Evolutionary conservation across 2,888 invertebrate species (phyloP), one percentile per base, ranked within the genome.

Genomic region (Eudasyphora cyanicolor): DNA sequence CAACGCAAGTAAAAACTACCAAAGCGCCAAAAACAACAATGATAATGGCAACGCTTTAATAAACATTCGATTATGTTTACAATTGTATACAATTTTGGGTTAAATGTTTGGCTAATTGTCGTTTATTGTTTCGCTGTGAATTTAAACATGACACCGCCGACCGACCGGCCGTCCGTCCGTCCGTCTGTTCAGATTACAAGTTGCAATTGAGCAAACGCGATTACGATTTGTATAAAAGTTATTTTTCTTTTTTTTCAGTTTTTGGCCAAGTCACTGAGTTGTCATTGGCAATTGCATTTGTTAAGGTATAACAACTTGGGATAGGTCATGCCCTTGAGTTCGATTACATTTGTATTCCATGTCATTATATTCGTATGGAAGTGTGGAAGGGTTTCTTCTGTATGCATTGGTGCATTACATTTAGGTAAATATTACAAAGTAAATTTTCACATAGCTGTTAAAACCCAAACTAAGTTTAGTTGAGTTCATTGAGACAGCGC

Each of bases 91-190:
- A 73, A 67, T 71, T 76, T 75, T 71, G 21, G 64, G 19, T 62
- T 54, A 71, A 76, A 73, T 67, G 73, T 81, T 81, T 76, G 42
- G 71, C 71, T 81, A 76, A 76, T 76, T 77, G 71, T 69, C 10
- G 67, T 42, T 54, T 77, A 79, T 79, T 74, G 83, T 64, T 77
- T 79, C 57, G 69, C 38, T 35, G 64, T 38, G 19, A 64, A 64
- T 67, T 6, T 60, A 14, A 14, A 60, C n/a, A 29, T 8, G 7
- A 27, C 24, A 54, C 54, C 54, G 21, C 54, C 54, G 21, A 54
- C 32, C 32, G 32, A 32, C 32, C 32, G 8, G 8, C n/a, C 2
- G 45, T 4, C 45, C 45, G n/a, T n/a, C 14, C 32, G 5, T 3
- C 45, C 45, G n/a, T n/a, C n/a, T n/a, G n/a, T n/a, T n/a, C n/a